phyloP scores from a whole-genome alignment of 2,888 invertebrate genomes.

The Drosophila tanythrix region DNA sequence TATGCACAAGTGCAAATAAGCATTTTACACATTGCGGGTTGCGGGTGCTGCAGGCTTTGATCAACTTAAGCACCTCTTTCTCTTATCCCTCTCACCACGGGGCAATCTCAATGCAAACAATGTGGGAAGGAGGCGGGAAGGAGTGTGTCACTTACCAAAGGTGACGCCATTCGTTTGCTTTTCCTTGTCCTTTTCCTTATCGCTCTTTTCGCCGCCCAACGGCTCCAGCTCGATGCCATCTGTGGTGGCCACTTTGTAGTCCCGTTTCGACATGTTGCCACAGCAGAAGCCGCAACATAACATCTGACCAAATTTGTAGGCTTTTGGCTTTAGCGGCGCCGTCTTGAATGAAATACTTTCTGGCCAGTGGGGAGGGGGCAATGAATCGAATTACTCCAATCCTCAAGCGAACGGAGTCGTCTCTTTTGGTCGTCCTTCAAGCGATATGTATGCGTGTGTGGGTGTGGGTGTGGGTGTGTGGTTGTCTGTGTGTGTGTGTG shows the following conservation, averaged over 20 bases:
- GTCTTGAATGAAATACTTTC: conserved; percentile 55
- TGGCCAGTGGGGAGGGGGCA: conserved; percentile 13
- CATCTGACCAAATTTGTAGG: conserved; percentile 82
- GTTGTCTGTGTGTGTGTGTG: conserved; percentile 15
- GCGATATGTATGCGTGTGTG: conserved; percentile 34
- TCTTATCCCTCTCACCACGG: neutral
- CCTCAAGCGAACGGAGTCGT: conserved; percentile 1
- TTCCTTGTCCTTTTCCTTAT: conserved; percentile 82
- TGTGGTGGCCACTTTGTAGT: conserved; percentile 84
- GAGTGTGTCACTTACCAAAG: conserved; percentile 79
- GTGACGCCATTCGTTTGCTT: conserved; percentile 84
- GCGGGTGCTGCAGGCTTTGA: conserved; percentile 53
- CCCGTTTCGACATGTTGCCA: conserved; percentile 85
- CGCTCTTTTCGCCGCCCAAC: conserved; percentile 83
- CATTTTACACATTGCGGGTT: conserved; percentile 50
- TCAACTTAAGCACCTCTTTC: conserved; percentile 51
- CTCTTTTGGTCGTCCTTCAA: neutral
- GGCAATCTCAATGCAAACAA: conserved; percentile 36
- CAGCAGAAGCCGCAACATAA: conserved; percentile 85
- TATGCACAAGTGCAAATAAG: conserved; percentile 82
- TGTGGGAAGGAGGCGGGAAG: too few relatives aligned
- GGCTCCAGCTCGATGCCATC: conserved; percentile 85
- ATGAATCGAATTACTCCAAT: conserved; percentile 4
- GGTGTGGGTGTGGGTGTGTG: neutral
- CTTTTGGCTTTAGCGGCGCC: conserved; percentile 73